Conservation (phyloP, 2,888 invertebrate species). For the Deilephila elpenor region DNA sequence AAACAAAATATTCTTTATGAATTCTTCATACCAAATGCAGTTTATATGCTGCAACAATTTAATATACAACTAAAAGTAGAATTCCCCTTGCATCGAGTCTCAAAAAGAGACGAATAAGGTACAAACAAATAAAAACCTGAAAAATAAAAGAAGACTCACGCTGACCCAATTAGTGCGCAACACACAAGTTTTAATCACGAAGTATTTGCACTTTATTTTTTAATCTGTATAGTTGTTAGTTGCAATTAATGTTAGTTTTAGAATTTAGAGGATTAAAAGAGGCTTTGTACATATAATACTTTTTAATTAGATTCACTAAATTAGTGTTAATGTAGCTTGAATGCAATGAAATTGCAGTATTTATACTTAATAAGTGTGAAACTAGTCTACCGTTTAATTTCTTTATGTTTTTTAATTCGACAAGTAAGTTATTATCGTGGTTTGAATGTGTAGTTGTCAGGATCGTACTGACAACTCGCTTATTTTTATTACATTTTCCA, state of each 20-base stretch:
- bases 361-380: too few species aligned
- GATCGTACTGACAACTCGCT: too few species aligned
- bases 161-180: constrained; percentile 21
- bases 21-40: too few species aligned
- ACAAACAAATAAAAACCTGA: not conserved
- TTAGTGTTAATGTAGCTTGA: too few species aligned
- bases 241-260: not conserved
- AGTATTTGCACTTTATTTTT: constrained; percentile 14
- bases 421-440: too few species aligned
- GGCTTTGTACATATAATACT: not conserved
- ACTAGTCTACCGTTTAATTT: too few species aligned
- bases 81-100: not conserved
- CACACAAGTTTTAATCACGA: constrained; percentile 20
- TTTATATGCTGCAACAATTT: not conserved
- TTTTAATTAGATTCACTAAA: too few species aligned
- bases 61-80: not conserved
- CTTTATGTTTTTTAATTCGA: too few species aligned
- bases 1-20: too few species aligned
- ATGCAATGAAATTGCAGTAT: too few species aligned
- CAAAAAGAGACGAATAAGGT: not conserved
- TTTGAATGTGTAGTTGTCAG: too few species aligned
- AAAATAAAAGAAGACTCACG: not conserved
- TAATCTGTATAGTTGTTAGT: not conserved
- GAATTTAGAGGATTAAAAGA: constrained; percentile 1
- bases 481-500: too few species aligned